Percentiles rank a stretch among this genome's conserved stretches.
Evolutionary conservation across 2,797 vertebrate species (phyloP).

Genomic region (Onychomys arenicola): DNA sequence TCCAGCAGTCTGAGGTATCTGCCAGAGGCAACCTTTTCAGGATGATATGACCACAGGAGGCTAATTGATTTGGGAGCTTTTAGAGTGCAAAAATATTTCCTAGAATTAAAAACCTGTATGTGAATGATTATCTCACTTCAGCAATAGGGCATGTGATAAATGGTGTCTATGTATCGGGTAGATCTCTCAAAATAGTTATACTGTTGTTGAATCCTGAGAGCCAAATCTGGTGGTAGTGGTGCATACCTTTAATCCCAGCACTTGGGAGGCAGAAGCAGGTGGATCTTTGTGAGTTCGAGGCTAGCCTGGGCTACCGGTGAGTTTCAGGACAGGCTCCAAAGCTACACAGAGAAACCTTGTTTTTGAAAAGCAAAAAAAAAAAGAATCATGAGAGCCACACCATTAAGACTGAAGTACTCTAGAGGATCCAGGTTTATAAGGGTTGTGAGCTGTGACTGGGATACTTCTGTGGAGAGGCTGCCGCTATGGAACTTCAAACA

Average conservation of each 20-base stretch:
- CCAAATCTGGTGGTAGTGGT: background rate
- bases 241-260: too few relatives aligned
- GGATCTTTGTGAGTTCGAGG: too few relatives aligned
- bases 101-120: background rate
- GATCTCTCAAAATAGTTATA: background rate
- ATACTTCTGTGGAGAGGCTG: background rate
- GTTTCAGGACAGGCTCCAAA: too few relatives aligned
- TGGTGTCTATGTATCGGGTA: background rate
- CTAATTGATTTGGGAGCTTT: slow-evolving; percentile 18
- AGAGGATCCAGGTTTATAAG: background rate
- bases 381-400: background rate
- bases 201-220: background rate
- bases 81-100: slow-evolving; percentile 29
- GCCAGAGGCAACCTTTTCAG: background rate
- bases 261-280: too few relatives aligned
- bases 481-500: background rate
- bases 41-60: background rate
- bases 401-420: background rate
- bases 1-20: background rate
- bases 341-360: too few relatives aligned
- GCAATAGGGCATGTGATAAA: background rate
- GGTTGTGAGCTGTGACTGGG: background rate
- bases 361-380: too few relatives aligned
- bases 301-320: too few relatives aligned
- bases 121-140: slow-evolving; percentile 6